These are phyloP conservation scores for Caenorhabditis wallacei DNA, from an alignment of 2,888 invertebrate species.

Conservation along the genomic window DNA sequence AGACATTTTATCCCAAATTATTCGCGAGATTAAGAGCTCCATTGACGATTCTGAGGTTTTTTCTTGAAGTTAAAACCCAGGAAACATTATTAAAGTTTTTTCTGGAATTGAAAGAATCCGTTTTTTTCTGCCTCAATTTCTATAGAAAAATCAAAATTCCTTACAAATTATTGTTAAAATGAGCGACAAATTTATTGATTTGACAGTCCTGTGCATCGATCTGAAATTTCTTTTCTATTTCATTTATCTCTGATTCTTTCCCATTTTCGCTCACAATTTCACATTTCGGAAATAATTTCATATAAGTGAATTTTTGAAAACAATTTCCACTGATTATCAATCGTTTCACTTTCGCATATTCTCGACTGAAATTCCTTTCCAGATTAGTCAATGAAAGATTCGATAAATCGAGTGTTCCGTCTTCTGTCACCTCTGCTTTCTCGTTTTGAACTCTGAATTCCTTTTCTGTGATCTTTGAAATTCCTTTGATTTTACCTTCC, in stretches of 20 bases:
- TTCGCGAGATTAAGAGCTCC: too few species aligned
- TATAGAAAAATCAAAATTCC: not conserved
- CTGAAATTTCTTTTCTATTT: conserved; percentile 37
- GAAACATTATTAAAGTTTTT: too few species aligned
- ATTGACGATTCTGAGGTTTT: too few species aligned
- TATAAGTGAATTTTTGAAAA: conserved; percentile 37
- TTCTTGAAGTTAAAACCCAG: too few species aligned
- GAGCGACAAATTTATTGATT: conserved; percentile 44
- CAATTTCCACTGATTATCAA: conserved; percentile 39
- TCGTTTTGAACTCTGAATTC: conserved; percentile 54
- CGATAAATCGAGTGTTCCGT: conserved; percentile 56
- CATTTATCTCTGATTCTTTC: too few species aligned
- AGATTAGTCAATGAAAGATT: conserved; percentile 50
- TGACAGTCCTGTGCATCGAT: conserved; percentile 41
- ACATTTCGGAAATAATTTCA: conserved; percentile 54
- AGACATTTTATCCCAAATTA: too few species aligned
- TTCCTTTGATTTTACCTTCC: conserved; percentile 26
- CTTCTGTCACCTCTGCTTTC: conserved; percentile 33
- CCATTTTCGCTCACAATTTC: conserved; percentile 58
- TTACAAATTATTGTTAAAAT: conserved; percentile 48
- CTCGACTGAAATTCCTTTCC: conserved; percentile 29
- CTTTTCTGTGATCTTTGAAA: not conserved
- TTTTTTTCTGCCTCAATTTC: too few species aligned
- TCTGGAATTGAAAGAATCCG: too few species aligned
- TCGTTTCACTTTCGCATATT: conserved; percentile 47